Conservation (phyloP, 2,113 vertebrate species). For the Alces alces region DNA sequence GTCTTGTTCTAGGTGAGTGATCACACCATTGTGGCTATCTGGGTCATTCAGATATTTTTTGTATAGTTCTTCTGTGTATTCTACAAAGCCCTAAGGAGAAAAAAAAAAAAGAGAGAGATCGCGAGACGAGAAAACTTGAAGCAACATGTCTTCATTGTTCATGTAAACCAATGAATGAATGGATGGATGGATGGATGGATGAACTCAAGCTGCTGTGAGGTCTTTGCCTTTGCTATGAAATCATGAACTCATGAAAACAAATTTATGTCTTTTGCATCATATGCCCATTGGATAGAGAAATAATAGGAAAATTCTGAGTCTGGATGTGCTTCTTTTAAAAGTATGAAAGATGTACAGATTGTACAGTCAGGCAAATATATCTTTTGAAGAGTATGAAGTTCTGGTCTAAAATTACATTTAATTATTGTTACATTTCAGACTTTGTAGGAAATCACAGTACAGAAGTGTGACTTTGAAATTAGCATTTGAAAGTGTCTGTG, state of each 20-base stretch:
- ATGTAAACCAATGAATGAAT: no score
- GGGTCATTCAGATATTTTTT: background rate
- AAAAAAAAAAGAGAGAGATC: background rate
- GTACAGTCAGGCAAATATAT: conserved; percentile 47
- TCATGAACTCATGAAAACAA: background rate
- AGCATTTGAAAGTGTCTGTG: conserved; percentile 71
- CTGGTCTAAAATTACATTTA: conserved; percentile 73
- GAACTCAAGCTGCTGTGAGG: background rate
- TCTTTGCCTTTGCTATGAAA: background rate
- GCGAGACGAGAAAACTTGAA: background rate
- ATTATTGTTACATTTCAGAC: conserved; percentile 71
- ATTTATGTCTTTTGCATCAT: background rate
- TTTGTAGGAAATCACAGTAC: conserved; percentile 74
- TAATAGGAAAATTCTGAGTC: background rate
- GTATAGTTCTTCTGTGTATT: background rate
- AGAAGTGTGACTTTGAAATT: conserved; percentile 78
- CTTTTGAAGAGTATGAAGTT: conserved; percentile 50
- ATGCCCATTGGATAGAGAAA: background rate
- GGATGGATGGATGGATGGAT: background rate
- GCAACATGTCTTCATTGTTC: background rate
- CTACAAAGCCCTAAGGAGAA: background rate
- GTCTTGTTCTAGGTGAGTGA: background rate
- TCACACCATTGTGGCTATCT: background rate
- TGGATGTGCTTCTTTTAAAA: conserved; percentile 22
- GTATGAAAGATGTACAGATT: conserved; percentile 50